Conservation (phyloP, 2,113 vertebrate species). For the Macrotis lagotis region DNA sequence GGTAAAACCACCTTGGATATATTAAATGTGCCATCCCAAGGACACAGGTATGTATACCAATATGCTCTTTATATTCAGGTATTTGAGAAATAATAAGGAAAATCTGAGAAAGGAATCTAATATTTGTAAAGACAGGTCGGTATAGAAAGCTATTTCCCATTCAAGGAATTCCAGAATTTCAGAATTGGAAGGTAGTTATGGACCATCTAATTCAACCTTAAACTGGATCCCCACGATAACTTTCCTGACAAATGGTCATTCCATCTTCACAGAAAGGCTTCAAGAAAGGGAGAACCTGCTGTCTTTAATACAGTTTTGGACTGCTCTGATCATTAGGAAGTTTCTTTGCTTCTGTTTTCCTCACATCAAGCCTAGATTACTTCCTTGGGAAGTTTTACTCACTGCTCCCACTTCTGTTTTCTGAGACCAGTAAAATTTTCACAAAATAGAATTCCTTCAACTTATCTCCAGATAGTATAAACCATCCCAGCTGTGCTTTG, state of each 20-base stretch:
- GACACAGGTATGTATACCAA: background rate
- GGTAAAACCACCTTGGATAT: constrained; percentile 6
- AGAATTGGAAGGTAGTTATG: background rate
- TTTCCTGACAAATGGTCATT: background rate
- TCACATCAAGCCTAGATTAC: background rate
- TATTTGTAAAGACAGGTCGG: background rate
- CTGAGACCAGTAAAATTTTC: no score
- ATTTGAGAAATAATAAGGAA: background rate
- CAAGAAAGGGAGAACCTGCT: background rate
- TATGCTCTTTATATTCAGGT: constrained; percentile 34
- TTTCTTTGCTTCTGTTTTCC: background rate
- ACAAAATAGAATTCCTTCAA: background rate
- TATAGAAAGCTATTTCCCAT: background rate
- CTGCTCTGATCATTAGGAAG: background rate
- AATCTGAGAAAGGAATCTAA: no score
- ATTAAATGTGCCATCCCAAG: constrained; percentile 3
- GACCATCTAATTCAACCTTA: background rate
- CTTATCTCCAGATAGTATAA: background rate
- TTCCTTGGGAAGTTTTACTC: background rate
- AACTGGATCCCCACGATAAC: background rate
- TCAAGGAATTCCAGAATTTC: background rate
- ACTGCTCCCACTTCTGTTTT: background rate
- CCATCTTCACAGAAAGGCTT: background rate
- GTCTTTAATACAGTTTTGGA: background rate
- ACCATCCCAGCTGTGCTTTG: background rate